Percentiles rank a stretch among this genome's conserved stretches.
Evolutionary conservation across 2,888 invertebrate genomes (phyloP).

Genomic region (Tachina grossa): DNA sequence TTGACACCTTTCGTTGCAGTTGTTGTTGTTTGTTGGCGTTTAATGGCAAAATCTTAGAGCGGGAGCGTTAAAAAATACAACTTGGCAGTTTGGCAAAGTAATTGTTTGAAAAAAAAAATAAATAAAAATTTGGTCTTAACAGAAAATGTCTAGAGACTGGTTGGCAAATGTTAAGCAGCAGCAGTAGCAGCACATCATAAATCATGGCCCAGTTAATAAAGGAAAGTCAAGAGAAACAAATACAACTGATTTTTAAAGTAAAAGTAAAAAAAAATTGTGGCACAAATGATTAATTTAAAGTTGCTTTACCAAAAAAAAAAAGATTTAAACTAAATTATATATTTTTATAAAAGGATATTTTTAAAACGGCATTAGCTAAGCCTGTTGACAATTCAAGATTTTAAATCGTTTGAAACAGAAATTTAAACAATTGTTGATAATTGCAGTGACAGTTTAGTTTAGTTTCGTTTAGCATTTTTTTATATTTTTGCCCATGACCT

Average conservation of each 20-base stretch:
- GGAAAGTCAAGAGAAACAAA: conserved; percentile 68
- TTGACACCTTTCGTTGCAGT: conserved; percentile 71
- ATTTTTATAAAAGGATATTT: conserved; percentile 51
- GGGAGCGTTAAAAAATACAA: neutral
- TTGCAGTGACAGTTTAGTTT: conserved; percentile 31
- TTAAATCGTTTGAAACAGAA: neutral
- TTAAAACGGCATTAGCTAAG: conserved; percentile 77
- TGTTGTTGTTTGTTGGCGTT: conserved; percentile 41
- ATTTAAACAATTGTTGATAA: conserved; percentile 58
- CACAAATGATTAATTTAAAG: conserved; percentile 43
- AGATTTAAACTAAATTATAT: neutral
- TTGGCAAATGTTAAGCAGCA: conserved; percentile 38
- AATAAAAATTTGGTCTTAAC: conserved; percentile 41
- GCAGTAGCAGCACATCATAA: conserved; percentile 52
- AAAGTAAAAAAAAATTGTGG: neutral
- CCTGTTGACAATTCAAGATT: conserved; percentile 76
- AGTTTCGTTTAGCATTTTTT: no score
- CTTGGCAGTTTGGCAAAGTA: conserved; percentile 3
- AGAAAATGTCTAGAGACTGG: conserved; percentile 56
- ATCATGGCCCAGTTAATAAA: conserved; percentile 67
- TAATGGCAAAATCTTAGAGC: conserved; percentile 17
- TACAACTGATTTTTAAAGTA: conserved; percentile 24
- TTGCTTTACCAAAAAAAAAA: neutral
- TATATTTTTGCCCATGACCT: no score
- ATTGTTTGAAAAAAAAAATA: conserved; percentile 9